These are phyloP conservation scores for Saguinus midas DNA, from an alignment of 2,113 vertebrate species.

Conservation along the genomic window DNA sequence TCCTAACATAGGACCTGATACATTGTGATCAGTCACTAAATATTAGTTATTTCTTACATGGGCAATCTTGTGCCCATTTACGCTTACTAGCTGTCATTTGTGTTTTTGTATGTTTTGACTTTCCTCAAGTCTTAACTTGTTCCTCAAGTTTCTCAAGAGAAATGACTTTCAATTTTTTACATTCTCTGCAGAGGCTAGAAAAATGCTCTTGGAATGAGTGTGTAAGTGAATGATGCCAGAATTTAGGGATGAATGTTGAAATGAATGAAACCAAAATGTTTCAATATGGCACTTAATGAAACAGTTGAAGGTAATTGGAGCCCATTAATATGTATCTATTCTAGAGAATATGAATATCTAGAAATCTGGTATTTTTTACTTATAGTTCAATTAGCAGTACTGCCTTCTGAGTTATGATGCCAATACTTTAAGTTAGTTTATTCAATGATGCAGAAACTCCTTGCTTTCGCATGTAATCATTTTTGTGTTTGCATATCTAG, in stretches of 20 bases:
- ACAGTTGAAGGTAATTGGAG: conserved; percentile 56
- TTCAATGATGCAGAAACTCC: conserved; percentile 25
- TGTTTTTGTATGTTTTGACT: not conserved
- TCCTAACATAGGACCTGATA: not conserved
- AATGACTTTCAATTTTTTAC: conserved; percentile 36
- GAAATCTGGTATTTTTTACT: conserved; percentile 55
- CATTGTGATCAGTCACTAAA: not conserved
- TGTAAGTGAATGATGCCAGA: conserved; percentile 18
- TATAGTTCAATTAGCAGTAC: conserved; percentile 30
- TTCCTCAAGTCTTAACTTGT: conserved; percentile 12
- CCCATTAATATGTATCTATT: conserved; percentile 45
- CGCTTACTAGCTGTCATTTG: not conserved
- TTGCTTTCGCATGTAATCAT: conserved; percentile 15
- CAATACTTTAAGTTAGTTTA: conserved; percentile 45
- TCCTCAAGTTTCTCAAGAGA: conserved; percentile 41
- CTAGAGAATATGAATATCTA: conserved; percentile 57
- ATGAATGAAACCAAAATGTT: conserved; percentile 57
- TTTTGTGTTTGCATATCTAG: conserved; percentile 24
- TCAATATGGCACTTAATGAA: conserved; percentile 63
- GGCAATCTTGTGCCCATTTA: not conserved
- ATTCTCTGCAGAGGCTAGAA: conserved; percentile 26
- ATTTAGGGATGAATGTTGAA: conserved; percentile 33
- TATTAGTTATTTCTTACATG: not conserved
- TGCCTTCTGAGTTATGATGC: conserved; percentile 36
- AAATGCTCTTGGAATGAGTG: conserved; percentile 24